These are phyloP conservation scores for Champsocephalus gunnari DNA, from an alignment of 2,797 vertebrate genomes.

Conservation along the genomic window DNA sequence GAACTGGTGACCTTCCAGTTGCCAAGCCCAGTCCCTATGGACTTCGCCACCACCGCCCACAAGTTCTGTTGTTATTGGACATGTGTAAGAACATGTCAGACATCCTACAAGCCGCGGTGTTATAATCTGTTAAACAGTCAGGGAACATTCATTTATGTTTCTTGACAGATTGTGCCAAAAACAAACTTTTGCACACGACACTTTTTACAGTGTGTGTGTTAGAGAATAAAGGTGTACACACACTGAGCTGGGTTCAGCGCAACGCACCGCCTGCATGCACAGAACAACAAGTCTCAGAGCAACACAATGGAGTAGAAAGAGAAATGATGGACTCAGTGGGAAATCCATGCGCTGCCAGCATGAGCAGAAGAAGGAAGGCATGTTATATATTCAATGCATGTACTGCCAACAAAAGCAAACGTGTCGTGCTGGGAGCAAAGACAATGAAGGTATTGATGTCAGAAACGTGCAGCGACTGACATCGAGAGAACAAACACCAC, in stretches of 20 bases:
- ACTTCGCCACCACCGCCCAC: no score
- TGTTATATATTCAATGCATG: conserved; percentile 6
- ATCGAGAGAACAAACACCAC: conserved; percentile 10
- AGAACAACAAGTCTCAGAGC: background rate
- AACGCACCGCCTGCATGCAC: background rate
- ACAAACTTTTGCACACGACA: no score
- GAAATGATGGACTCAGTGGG: conserved; percentile 21
- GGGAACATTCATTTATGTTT: no score
- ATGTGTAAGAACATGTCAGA: no score
- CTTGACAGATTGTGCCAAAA: no score
- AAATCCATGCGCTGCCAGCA: background rate
- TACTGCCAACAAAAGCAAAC: conserved; percentile 18
- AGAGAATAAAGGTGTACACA: background rate
- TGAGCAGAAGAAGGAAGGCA: background rate
- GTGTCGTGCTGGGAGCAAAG: conserved; percentile 3
- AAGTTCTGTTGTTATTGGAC: no score
- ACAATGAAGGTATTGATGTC: conserved; percentile 5
- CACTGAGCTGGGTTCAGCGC: background rate
- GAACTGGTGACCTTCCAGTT: no score
- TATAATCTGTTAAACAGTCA: no score
- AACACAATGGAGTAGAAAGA: background rate
- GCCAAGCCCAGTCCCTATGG: no score
- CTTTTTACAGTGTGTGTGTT: no score
- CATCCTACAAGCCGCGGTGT: no score
- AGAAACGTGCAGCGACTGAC: conserved; percentile 5